Conservation (phyloP, 2,888 invertebrate species). For the Hybos culiciformis region DNA sequence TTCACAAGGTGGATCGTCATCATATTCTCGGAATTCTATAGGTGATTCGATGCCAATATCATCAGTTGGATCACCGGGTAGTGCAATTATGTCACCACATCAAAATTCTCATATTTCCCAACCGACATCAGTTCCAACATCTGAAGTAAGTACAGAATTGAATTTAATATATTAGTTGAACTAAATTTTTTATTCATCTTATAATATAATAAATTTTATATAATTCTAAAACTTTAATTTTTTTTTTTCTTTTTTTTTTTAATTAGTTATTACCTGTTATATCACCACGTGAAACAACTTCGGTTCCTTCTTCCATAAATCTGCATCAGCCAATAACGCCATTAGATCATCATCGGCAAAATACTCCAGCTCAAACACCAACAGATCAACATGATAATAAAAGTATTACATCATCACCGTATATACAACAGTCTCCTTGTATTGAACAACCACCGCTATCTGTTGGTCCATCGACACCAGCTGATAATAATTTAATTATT, state of each 20-base stretch:
- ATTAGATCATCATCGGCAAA: conserved; percentile 33
- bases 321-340: conserved; percentile 36
- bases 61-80: conserved; percentile 50
- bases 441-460: conserved; percentile 31
- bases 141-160: conserved; percentile 26
- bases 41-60: conserved; percentile 33
- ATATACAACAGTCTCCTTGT: conserved; percentile 32
- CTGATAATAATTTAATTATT: conserved; percentile 13
- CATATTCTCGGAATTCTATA: conserved; percentile 45
- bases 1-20: conserved; percentile 51
- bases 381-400: conserved; percentile 36
- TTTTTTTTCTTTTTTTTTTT: conserved; percentile 2
- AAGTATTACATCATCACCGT: conserved; percentile 34
- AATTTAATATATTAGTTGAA: too few species aligned
- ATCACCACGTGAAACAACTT: conserved; percentile 58
- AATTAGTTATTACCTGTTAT: conserved; percentile 29
- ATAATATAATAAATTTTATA: neutral
- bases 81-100: conserved; percentile 51
- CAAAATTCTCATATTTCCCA: conserved; percentile 49
- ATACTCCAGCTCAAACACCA: conserved; percentile 35
- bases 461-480: conserved; percentile 20
- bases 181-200: neutral
- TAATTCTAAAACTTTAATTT: neutral
- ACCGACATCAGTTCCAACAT: conserved; percentile 52
- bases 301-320: conserved; percentile 37